These are phyloP conservation scores for Catharus minimus DNA, from an alignment of 2,113 vertebrate species.

Conservation along the genomic window DNA sequence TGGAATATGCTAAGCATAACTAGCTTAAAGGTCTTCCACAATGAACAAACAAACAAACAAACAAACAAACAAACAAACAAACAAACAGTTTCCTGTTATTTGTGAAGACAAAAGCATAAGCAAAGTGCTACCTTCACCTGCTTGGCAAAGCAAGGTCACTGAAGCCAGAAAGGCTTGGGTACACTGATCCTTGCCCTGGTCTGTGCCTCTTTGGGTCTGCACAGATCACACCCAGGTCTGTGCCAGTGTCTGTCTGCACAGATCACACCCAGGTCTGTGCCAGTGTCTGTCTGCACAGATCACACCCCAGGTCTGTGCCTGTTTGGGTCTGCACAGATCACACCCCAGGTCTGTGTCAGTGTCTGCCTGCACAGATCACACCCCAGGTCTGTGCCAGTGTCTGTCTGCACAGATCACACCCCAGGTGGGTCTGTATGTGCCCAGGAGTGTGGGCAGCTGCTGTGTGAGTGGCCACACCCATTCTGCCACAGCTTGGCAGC, in stretches of 20 bases:
- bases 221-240: neutral
- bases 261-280: neutral
- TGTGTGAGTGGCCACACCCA: neutral
- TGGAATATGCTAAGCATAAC: neutral
- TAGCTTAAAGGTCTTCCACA: neutral
- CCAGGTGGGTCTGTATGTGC: fast-evolving
- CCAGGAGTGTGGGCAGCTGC: fast-evolving
- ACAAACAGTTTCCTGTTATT: neutral
- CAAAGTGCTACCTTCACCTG: neutral
- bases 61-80: neutral
- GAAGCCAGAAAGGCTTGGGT: neutral
- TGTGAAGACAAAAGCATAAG: neutral
- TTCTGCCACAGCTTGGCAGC: neutral
- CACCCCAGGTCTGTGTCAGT: too few species aligned
- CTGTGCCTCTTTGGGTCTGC: too few species aligned
- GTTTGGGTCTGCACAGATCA: neutral
- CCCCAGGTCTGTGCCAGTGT: neutral
- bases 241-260: neutral
- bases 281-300: neutral
- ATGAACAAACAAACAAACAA: neutral
- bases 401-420: neutral
- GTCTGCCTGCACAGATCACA: too few species aligned
- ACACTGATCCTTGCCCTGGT: neutral
- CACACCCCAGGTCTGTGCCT: neutral
- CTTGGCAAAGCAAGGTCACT: neutral